Conservation (phyloP, 2,888 invertebrate species). For the Galerucella pusilla region DNA sequence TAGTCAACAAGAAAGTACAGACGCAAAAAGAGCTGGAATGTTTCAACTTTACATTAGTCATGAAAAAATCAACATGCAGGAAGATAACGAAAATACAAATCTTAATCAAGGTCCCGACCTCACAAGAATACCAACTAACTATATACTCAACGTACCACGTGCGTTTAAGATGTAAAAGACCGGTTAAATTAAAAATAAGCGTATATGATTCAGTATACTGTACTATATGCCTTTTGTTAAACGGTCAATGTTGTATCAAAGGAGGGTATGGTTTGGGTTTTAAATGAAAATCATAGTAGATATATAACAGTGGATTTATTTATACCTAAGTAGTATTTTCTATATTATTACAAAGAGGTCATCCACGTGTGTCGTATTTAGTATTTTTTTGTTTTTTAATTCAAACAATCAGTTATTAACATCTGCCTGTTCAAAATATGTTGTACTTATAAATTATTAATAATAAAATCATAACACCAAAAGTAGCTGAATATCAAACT, state of each 20-base stretch:
- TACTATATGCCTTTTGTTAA: not conserved
- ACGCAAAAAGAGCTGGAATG: not conserved
- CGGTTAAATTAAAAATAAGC: conserved; percentile 10
- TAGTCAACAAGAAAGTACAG: not conserved
- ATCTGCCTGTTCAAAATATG: too few species aligned
- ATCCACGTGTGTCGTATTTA: not conserved
- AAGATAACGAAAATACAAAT: conserved; percentile 8
- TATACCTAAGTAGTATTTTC: not conserved
- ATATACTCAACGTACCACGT: not conserved
- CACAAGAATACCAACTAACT: conserved; percentile 8
- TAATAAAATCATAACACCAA: too few species aligned
- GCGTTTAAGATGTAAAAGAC: conserved; percentile 12
- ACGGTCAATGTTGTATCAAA: not conserved
- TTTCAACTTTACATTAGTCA: conserved; percentile 2
- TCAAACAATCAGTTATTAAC: not conserved
- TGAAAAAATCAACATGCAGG: conserved; percentile 15
- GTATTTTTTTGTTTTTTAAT: not conserved
- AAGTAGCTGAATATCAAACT: too few species aligned
- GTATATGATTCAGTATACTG: not conserved
- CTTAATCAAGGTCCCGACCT: conserved; percentile 13
- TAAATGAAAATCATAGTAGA: not conserved
- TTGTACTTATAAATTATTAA: too few species aligned
- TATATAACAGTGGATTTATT: too few species aligned
- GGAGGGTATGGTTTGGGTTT: not conserved
- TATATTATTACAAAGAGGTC: not conserved